Conservation (phyloP, 2,113 vertebrate genomes). For the Dicaeum eximium region DNA sequence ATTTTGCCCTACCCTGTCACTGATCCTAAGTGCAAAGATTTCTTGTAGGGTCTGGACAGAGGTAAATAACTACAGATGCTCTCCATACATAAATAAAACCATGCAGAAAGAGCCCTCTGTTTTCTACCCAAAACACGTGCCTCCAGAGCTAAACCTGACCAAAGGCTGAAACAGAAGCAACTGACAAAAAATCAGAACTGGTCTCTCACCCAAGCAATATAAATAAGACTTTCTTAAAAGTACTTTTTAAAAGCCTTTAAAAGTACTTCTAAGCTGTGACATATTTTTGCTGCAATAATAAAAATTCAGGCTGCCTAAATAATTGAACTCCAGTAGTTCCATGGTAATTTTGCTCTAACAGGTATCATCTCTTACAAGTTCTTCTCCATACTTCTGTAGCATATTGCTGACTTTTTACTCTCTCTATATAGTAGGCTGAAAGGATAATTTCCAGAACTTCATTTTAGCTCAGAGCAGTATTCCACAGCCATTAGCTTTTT, state of each 20-base stretch:
- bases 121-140: background rate
- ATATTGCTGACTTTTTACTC: background rate
- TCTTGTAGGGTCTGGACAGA: background rate
- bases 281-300: constrained; percentile 12
- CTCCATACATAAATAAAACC: background rate
- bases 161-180: background rate
- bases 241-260: background rate
- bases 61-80: background rate
- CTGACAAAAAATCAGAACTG: background rate
- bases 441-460: background rate
- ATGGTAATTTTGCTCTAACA: background rate
- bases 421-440: background rate
- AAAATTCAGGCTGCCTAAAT: background rate
- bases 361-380: background rate
- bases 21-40: background rate
- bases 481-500: background rate
- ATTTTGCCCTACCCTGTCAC: background rate
- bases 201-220: background rate
- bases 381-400: background rate
- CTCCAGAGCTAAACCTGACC: background rate
- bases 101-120: background rate
- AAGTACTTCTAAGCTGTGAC: background rate
- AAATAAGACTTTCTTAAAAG: background rate
- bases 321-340: background rate
- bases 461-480: background rate